Evolutionary conservation across 2,888 invertebrate species (phyloP).

Genomic region (Cistogaster globosa): DNA sequence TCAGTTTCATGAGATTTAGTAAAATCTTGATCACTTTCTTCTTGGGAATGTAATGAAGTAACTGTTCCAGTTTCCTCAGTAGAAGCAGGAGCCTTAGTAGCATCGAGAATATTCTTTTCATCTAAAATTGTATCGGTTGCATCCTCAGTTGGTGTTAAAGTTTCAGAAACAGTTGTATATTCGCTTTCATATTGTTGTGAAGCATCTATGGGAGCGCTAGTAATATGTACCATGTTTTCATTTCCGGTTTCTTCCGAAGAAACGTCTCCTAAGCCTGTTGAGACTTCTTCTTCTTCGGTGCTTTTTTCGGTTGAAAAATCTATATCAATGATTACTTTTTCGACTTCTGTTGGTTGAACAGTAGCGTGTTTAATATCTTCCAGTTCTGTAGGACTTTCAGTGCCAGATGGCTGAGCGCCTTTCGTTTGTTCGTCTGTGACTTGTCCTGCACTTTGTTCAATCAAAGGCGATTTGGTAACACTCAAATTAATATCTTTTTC

Average conservation of each 20-base stretch:
- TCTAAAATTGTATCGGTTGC: background rate
- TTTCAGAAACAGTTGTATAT: constrained; percentile 9
- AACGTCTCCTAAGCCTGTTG: background rate
- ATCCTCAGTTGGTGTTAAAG: constrained; percentile 23
- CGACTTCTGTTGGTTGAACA: background rate
- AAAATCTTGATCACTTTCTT: background rate
- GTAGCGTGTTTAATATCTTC: constrained; percentile 22
- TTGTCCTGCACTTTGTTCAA: constrained; percentile 3
- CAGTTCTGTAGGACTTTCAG: background rate
- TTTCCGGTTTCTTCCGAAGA: constrained; percentile 16
- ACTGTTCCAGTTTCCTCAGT: constrained; percentile 50
- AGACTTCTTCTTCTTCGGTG: background rate
- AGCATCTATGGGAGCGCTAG: constrained; percentile 12
- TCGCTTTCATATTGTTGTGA: constrained; percentile 20
- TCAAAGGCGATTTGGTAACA: constrained; percentile 26
- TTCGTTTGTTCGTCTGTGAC: constrained; percentile 1
- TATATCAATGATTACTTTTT: background rate
- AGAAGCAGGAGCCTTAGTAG: constrained; percentile 44
- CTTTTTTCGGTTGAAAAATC: constrained; percentile 2
- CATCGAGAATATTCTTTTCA: background rate
- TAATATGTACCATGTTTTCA: background rate
- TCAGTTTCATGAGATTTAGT: constrained; percentile 3
- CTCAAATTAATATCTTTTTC: constrained; percentile 4
- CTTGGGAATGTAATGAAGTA: background rate
- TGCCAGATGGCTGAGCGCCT: background rate